These are phyloP conservation scores for Sphyrna mokarran DNA, from an alignment of 2,113 vertebrate genomes.

Conservation along the genomic window DNA sequence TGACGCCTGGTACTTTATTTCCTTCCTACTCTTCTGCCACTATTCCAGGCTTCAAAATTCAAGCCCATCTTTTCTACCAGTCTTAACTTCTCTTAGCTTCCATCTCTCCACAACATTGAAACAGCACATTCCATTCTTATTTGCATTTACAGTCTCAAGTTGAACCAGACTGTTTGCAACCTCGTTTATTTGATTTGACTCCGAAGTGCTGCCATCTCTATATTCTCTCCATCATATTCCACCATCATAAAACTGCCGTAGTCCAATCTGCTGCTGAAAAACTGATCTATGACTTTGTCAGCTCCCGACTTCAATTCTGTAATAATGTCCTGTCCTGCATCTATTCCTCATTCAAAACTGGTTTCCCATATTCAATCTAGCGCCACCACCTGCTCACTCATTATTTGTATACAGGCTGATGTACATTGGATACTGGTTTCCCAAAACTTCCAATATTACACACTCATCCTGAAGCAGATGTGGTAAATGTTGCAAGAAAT, in stretches of 20 bases:
- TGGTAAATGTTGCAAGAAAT: too few species aligned
- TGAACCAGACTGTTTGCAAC: not conserved
- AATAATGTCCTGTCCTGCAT: too few species aligned
- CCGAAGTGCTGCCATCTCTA: not conserved
- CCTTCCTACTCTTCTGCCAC: not conserved
- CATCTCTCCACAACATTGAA: not conserved
- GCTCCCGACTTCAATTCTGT: too few species aligned
- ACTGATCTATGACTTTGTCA: too few species aligned
- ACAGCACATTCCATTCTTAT: not conserved
- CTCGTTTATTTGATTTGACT: not conserved
- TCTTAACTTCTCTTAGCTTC: not conserved
- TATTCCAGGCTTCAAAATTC: not conserved
- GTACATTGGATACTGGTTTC: too few species aligned
- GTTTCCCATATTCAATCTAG: too few species aligned
- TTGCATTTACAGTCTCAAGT: not conserved
- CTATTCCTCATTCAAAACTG: too few species aligned
- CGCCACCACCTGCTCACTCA: too few species aligned
- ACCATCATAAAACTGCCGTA: not conserved
- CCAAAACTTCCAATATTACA: too few species aligned
- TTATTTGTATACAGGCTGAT: too few species aligned
- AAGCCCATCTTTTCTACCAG: not conserved
- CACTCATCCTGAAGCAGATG: too few species aligned
- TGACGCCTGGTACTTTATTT: not conserved
- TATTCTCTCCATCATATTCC: not conserved
- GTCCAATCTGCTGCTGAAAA: not conserved